phyloP scores from a whole-genome alignment of 2,797 vertebrate species.

The Odontamblyopus lacepedii region DNA sequence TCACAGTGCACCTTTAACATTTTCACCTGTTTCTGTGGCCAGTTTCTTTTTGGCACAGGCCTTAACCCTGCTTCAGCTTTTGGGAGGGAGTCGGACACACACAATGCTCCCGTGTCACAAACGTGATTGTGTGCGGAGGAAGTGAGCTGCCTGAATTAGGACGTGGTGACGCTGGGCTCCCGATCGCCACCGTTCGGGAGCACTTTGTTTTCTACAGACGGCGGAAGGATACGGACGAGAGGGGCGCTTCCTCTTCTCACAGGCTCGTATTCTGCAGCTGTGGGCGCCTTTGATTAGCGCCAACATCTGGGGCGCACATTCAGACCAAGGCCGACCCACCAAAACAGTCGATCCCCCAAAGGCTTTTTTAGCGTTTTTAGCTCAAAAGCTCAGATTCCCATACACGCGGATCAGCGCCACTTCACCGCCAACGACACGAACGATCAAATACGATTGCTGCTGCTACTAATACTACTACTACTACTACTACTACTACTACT shows the following conservation, averaged over 20 bases:
- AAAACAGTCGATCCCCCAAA: conserved; percentile 31
- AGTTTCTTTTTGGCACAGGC: conserved; percentile 44
- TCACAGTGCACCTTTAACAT: background rate
- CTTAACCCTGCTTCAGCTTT: conserved; percentile 22
- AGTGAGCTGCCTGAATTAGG: conserved; percentile 67
- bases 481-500: too few relatives aligned
- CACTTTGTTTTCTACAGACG: conserved; percentile 67
- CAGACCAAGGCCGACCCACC: conserved; percentile 13
- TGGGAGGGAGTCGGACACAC: conserved; percentile 64
- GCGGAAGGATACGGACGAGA: conserved; percentile 70
- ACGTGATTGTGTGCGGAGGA: conserved; percentile 75
- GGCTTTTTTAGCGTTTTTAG: conserved; percentile 7
- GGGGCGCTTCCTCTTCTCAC: conserved; percentile 66
- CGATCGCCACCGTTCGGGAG: conserved; percentile 34
- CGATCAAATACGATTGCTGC: conserved; percentile 20
- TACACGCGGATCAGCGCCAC: background rate
- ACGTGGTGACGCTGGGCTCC: conserved; percentile 48
- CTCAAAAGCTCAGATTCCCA: conserved; percentile 30
- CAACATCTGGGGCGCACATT: conserved; percentile 73
- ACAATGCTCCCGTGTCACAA: conserved; percentile 77
- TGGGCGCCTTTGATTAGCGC: conserved; percentile 70
- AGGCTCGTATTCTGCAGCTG: conserved; percentile 70
- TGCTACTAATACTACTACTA: too few relatives aligned
- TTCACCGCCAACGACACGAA: conserved; percentile 3
- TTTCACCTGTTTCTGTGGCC: conserved; percentile 7